Evolutionary conservation across 2,888 invertebrate genomes (phyloP), one percentile per base, ranked within the genome.

Genomic region (Eupithecia dodoneata): DNA sequence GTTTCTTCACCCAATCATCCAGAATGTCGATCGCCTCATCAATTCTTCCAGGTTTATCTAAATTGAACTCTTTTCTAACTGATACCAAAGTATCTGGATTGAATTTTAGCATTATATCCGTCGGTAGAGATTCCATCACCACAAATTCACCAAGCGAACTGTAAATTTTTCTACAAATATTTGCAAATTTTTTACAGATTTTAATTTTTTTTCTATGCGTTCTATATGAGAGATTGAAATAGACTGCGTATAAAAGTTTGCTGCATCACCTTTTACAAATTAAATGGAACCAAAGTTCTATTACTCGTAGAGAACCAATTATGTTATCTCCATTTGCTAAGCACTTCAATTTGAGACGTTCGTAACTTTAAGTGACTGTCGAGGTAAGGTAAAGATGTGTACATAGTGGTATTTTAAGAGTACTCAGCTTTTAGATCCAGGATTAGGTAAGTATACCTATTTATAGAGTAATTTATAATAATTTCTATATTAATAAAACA

Each of bases 1-100:
- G 91, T 74, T 87, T 86, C 65, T 85, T 79, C n/a, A 90, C 81
- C 91, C 91, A 91, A 1, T 86, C 85, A n/a, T 87, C 85, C 59
- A 91, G 77, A 49, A 88, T 85, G 70, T 89, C 85, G 0, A 91
- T 74, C 0, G 89, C 87, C 70, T 90, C 88, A 0, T 83, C 73
- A 65, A 91, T 84, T 30, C 86, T 83, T 15, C 82, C 86, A 0
- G 84, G 83, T 41, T 85, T 79, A 4, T 89, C 84, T 30, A 91
- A 77, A 78, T 86, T 83, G 0, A 84, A 78, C 9, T 85, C 83
- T 73, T 82, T 87, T 55, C 90, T 84, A 0, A 89, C 85, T 7
- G n/a, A 78, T 66, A 83, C 76, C n/a, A 90, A 72, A 0, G 87
- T 87, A 69, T 88, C 82, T 0, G 84, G 75, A 18, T 79, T 79